Evolutionary conservation across 2,113 vertebrate genomes (phyloP), one percentile per base, ranked within the genome.

Genomic region (Boleophthalmus pectinirostris): DNA sequence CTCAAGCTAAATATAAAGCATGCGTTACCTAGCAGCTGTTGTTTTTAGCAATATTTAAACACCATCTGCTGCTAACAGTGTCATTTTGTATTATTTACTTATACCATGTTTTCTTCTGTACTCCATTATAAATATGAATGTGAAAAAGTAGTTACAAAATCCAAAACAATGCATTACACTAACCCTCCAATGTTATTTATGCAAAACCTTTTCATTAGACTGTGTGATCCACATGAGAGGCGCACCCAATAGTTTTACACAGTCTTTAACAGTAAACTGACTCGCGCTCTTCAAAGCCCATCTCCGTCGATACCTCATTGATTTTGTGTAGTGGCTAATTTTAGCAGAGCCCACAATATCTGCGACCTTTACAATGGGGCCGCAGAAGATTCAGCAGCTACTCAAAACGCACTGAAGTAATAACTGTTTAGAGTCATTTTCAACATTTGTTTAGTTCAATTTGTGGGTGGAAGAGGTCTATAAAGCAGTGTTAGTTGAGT

Each of bases 311-410:
- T 66, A 43, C 45, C 10, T 47, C 23, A 66, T 66, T 66, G 65
- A 66, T 66, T 66, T 66, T 25, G 23, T 47, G 38, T 47, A 47
- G 65, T 12, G 6, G 38, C 65, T 66, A 66, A 66, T 66, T 66
- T 66, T 66, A 66, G 65, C 21, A 47, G 43, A 7, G 43, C 45
- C 12, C 65, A 24, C 38, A 25, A 45, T 66, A 66, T 66, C 38
- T 47, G 14, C 23, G 65, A 66, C 65, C 65, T 66, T 66, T 24
- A 47, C 21, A 15, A 46, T 24, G 65, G 23, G 45, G 65, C 65
- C 43, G 5, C 14, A 14, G 61, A 23, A 23, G 65, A 66, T 24
- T 46, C 7, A 61, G 25, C 61, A 11, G 18, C 61, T 43, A 25
- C 38, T 24, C 13, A 0, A 13, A 47, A 43, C 8, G 21, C 24